Percentiles rank a stretch among this genome's conserved stretches.
Evolutionary conservation across 1,140 invertebrate genomes (phyloP).

Genomic region (Diabrotica virgifera): DNA sequence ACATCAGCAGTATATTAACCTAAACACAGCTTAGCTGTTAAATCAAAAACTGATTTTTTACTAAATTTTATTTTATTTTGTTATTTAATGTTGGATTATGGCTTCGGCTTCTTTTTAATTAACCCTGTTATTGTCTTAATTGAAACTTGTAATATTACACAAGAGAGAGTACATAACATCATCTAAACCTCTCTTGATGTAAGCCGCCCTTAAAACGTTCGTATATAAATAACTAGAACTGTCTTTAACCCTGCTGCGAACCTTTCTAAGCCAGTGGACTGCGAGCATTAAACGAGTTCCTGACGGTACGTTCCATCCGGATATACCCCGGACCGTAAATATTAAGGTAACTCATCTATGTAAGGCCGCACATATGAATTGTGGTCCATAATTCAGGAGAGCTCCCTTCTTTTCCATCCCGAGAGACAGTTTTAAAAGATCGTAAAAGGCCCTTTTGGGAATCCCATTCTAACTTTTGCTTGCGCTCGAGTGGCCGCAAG

Average conservation of each 20-base stretch:
- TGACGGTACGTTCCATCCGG: conserved; percentile 20
- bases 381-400: conserved; percentile 24
- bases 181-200: too few relatives aligned
- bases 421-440: conserved; percentile 1
- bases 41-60: too few relatives aligned
- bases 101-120: too few relatives aligned
- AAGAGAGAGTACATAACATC: too few relatives aligned
- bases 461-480: conserved; percentile 7
- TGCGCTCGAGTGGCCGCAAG: background rate
- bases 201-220: too few relatives aligned
- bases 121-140: too few relatives aligned
- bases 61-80: too few relatives aligned
- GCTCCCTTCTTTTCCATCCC: background rate
- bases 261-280: conserved; percentile 29
- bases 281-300: conserved; percentile 31
- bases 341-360: conserved; percentile 33
- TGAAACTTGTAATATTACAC: too few relatives aligned
- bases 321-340: conserved; percentile 30
- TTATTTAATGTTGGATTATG: too few relatives aligned
- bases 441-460: conserved; percentile 10
- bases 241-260: conserved; percentile 23
- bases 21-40: too few relatives aligned
- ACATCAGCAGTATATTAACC: too few relatives aligned
- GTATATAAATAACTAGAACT: too few relatives aligned
- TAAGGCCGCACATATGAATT: conserved; percentile 32